phyloP scores from a whole-genome alignment of 2,888 invertebrate genomes.

The Dynastes grantii region DNA sequence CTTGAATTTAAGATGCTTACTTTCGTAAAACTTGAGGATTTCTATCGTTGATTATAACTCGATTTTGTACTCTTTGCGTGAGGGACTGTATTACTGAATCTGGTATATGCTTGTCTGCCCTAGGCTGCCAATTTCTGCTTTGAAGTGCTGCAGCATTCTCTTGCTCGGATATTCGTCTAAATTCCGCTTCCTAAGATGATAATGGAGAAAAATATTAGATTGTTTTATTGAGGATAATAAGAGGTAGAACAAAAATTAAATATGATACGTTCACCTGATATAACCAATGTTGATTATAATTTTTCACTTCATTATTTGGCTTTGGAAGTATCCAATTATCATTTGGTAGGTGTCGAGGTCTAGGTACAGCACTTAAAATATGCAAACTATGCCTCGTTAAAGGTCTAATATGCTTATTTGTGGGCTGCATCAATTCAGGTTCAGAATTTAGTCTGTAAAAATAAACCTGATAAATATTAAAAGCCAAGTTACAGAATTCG shows the following conservation, averaged over 20 bases:
- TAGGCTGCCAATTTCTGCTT: conserved; percentile 66
- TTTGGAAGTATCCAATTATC: conserved; percentile 83
- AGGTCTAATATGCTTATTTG: conserved; percentile 68
- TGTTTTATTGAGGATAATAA: neutral
- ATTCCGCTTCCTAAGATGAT: conserved; percentile 86
- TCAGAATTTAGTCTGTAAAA: conserved; percentile 56
- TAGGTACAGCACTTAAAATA: conserved; percentile 83
- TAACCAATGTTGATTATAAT: conserved; percentile 92
- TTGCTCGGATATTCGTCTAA: conserved; percentile 79
- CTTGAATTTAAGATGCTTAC: conserved; percentile 19
- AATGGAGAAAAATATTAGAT: conserved; percentile 11
- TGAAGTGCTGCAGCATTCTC: conserved; percentile 67
- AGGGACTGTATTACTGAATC: conserved; percentile 81
- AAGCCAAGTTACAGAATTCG: neutral
- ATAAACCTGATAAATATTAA: neutral
- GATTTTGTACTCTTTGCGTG: conserved; percentile 80
- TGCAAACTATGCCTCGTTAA: conserved; percentile 82
- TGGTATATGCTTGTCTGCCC: conserved; percentile 78
- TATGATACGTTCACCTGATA: conserved; percentile 76
- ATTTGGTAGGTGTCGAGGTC: conserved; percentile 81
- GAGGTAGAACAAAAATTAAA: conserved; percentile 22
- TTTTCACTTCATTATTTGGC: conserved; percentile 74
- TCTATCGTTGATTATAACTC: conserved; percentile 64
- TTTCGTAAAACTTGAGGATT: conserved; percentile 44
- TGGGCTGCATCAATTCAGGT: conserved; percentile 55